phyloP scores from a whole-genome alignment of 2,113 vertebrate genomes.

The Pterophyllum scalare region DNA sequence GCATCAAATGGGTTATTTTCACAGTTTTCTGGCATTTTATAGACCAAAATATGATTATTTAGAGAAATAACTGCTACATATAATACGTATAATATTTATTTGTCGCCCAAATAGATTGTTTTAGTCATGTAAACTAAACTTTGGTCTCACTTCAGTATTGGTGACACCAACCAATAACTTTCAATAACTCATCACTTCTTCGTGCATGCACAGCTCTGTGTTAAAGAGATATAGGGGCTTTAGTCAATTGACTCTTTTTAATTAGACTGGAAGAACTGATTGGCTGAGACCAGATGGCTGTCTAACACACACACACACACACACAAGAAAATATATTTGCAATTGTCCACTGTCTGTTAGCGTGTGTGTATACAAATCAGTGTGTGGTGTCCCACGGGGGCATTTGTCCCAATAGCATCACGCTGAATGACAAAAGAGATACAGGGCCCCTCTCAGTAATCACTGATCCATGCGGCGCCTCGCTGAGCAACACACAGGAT shows the following conservation, averaged over 20 bases:
- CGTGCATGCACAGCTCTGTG: neutral
- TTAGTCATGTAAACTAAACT: neutral
- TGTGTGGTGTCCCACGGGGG: constrained; percentile 22
- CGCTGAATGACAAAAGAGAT: constrained; percentile 33
- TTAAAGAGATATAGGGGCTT: neutral
- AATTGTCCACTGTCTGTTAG: neutral
- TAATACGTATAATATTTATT: neutral
- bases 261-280: constrained; percentile 56
- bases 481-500: constrained; percentile 22
- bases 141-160: neutral
- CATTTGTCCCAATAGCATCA: constrained; percentile 31
- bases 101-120: neutral
- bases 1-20: too few relatives aligned
- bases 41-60: too few relatives aligned
- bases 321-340: neutral
- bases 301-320: neutral
- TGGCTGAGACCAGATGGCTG: constrained; percentile 14
- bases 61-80: too few relatives aligned
- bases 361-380: constrained; percentile 19
- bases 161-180: neutral
- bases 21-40: too few relatives aligned
- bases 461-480: neutral
- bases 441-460: constrained; percentile 7
- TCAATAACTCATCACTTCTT: constrained; percentile 25
- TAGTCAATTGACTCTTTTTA: constrained; percentile 51